Evolutionary conservation across 1,140 invertebrate species (phyloP).

Genomic region (Lepidostoma basale): DNA sequence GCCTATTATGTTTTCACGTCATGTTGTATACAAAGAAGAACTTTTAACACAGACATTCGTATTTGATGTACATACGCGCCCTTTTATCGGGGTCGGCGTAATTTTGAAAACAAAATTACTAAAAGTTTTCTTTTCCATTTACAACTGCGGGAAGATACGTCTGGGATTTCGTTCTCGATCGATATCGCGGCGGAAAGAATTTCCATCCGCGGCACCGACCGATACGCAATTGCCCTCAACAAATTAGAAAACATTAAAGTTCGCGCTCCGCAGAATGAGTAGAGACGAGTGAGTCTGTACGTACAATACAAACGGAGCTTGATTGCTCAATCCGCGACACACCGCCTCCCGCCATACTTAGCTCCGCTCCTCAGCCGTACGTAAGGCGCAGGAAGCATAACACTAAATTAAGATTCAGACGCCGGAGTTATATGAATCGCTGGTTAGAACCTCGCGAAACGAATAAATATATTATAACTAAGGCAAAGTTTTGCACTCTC

Average conservation of each 20-base stretch:
- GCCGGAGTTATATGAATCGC: conserved; percentile 18
- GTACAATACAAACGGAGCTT: conserved; percentile 20
- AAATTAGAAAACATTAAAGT: conserved; percentile 7
- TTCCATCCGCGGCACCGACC: no score
- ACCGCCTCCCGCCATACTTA: no score
- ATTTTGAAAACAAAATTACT: conserved; percentile 22
- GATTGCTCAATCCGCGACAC: conserved; percentile 9
- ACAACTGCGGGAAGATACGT: conserved; percentile 1
- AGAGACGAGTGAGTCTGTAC: neutral
- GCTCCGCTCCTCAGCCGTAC: no score
- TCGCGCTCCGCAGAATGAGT: neutral
- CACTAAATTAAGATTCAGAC: conserved; percentile 20
- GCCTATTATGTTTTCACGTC: conserved; percentile 23
- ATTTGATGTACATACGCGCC: conserved; percentile 21
- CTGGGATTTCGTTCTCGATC: neutral
- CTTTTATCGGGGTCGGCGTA: conserved; percentile 11
- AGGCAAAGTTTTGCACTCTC: conserved; percentile 21
- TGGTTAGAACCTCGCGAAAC: conserved; percentile 19
- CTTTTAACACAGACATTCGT: conserved; percentile 26
- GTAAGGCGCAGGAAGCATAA: conserved; percentile 22
- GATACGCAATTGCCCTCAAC: neutral
- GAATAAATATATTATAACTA: conserved; percentile 27
- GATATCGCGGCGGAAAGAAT: neutral
- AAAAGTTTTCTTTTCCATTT: conserved; percentile 19
- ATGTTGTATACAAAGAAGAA: conserved; percentile 13